A percentile compares a stretch with the other conserved stretches of the same genome.
Evolutionary conservation across 2,797 vertebrate genomes (phyloP).

Genomic region (Enteromius paludinosus): DNA sequence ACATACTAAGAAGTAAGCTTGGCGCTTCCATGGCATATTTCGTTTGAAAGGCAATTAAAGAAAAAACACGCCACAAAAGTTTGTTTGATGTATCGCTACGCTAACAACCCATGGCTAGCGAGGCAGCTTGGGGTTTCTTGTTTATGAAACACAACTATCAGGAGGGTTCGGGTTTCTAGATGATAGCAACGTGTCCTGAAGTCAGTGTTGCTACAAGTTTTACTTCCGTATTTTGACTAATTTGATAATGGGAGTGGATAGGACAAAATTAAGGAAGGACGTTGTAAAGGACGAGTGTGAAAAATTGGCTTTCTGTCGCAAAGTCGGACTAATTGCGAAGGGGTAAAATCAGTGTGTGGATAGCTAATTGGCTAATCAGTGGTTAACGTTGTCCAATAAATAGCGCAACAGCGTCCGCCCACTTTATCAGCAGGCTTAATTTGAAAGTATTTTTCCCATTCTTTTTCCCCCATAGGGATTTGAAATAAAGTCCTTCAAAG

Average conservation of each 20-base stretch:
- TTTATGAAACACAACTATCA: conserved; percentile 20
- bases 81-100: conserved; percentile 24
- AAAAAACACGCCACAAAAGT: conserved; percentile 20
- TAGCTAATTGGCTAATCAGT: conserved; percentile 5
- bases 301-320: background rate
- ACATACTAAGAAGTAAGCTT: conserved; percentile 8
- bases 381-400: background rate
- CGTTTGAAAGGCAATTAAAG: conserved; percentile 10
- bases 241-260: background rate
- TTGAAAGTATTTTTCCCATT: background rate
- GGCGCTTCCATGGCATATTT: conserved; percentile 1
- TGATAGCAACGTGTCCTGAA: background rate
- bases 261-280: background rate
- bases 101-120: conserved; percentile 18
- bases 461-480: background rate
- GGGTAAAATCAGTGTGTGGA: background rate
- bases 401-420: background rate
- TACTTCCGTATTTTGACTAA: background rate
- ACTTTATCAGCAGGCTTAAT: background rate
- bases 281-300: background rate
- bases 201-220: conserved; percentile 6
- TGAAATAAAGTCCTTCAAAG: background rate
- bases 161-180: conserved; percentile 12
- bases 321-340: background rate
- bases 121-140: conserved; percentile 18